phyloP scores from a whole-genome alignment of 2,797 vertebrate genomes.

The Gallinago stenura region DNA sequence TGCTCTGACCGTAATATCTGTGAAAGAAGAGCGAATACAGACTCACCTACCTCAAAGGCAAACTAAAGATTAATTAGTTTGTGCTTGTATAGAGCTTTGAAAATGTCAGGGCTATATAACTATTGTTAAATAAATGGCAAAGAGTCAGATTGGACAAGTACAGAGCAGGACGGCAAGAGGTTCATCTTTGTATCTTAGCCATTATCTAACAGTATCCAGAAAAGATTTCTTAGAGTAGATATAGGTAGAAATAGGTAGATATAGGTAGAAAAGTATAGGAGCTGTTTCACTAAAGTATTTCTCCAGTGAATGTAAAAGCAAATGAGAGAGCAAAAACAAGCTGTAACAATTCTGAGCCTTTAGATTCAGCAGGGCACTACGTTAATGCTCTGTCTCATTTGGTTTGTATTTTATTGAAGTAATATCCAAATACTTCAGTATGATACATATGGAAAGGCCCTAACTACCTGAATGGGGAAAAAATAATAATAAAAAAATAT shows the following conservation, averaged over 20 bases:
- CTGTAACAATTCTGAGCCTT: not conserved
- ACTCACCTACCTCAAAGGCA: slow-evolving; percentile 62
- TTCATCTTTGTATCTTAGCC: not conserved
- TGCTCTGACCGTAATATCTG: slow-evolving; percentile 16
- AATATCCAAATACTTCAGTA: not conserved
- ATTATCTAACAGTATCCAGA: not conserved
- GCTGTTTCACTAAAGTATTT: not conserved
- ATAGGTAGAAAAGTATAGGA: not conserved
- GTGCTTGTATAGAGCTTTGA: slow-evolving; percentile 51
- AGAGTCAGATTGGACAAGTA: slow-evolving; percentile 38
- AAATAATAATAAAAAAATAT: not conserved
- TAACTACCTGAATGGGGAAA: not conserved
- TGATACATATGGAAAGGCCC: not conserved
- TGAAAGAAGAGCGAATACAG: slow-evolving; percentile 45
- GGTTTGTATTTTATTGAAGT: not conserved
- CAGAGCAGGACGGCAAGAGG: not conserved
- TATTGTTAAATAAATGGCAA: slow-evolving; percentile 63
- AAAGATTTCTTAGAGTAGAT: not conserved
- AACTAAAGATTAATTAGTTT: slow-evolving; percentile 73
- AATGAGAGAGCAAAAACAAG: not conserved
- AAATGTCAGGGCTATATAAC: slow-evolving; percentile 69
- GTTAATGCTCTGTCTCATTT: not conserved
- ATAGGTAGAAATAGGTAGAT: not conserved
- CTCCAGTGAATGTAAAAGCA: not conserved
- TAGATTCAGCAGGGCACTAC: not conserved